Conservation (phyloP, 2,113 vertebrate species). For the Phoenicopterus ruber region DNA sequence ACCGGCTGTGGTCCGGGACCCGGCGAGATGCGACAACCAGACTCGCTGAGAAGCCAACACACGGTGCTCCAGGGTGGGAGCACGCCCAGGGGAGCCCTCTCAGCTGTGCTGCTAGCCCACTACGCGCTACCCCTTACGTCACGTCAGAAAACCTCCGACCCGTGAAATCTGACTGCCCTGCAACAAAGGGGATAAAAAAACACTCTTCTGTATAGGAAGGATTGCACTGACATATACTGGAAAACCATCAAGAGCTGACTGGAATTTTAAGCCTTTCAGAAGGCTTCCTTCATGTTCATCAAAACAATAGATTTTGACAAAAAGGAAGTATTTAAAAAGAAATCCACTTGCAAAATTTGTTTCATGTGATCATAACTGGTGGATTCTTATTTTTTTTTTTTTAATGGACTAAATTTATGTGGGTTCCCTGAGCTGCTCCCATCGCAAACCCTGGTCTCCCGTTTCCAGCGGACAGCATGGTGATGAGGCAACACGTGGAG, state of each 20-base stretch:
- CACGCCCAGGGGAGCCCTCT: not conserved
- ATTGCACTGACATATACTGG: not conserved
- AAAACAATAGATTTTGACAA: not conserved
- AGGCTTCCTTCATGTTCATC: not conserved
- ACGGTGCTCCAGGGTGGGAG: not conserved
- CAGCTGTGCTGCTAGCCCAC: not conserved
- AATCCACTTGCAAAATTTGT: not conserved
- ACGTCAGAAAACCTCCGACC: not conserved
- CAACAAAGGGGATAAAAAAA: not conserved
- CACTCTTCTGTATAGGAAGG: not conserved
- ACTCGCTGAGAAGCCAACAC: not conserved
- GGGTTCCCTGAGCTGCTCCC: slow-evolving; percentile 7
- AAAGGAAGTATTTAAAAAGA: not conserved
- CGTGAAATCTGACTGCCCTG: not conserved
- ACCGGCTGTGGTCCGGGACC: not conserved
- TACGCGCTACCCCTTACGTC: not conserved
- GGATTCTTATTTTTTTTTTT: too few species aligned
- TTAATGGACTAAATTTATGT: not conserved
- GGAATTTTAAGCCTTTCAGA: not conserved
- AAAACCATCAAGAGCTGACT: not conserved
- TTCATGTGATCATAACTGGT: not conserved
- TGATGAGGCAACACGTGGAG: not conserved
- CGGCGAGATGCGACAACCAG: fast-evolving
- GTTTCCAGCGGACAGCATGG: not conserved
- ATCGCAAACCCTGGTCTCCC: not conserved